These are phyloP conservation scores for Carposina sasakii DNA, from an alignment of 1,140 invertebrate species.

Conservation along the genomic window DNA sequence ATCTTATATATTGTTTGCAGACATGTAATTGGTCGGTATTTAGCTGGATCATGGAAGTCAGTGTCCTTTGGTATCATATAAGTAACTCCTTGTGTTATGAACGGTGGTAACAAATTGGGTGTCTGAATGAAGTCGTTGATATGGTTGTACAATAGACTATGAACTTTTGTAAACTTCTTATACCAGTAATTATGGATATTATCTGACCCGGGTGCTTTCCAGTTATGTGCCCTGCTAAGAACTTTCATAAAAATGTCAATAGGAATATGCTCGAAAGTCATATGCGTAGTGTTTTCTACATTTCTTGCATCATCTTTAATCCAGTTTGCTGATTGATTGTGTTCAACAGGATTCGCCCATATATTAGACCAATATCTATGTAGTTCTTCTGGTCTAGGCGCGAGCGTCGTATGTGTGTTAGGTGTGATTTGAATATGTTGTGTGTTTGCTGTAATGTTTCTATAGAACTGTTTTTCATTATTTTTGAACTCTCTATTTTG, in stretches of 20 bases:
- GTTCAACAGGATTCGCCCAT: constrained; percentile 4
- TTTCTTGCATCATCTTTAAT: not conserved
- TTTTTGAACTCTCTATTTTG: constrained; percentile 10
- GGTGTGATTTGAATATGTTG: not conserved
- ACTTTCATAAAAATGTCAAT: not conserved
- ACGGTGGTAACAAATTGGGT: not conserved
- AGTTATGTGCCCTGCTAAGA: constrained; percentile 1
- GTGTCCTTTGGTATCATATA: constrained; percentile 6
- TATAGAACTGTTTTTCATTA: constrained; percentile 16
- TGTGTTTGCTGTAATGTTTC: not conserved
- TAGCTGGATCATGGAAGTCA: constrained; percentile 2
- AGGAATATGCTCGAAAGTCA: not conserved
- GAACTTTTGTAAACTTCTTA: constrained; percentile 17
- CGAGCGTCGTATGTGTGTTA: not conserved
- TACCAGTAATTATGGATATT: not conserved
- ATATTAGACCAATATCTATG: constrained; percentile 4
- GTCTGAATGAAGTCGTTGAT: constrained; percentile 3
- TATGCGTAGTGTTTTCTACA: not conserved
- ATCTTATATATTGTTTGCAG: constrained; percentile 8
- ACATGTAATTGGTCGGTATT: constrained; percentile 9
- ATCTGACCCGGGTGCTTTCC: constrained; percentile 14
- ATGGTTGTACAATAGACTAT: not conserved
- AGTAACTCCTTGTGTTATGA: constrained; percentile 7
- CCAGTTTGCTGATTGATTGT: not conserved
- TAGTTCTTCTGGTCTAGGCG: not conserved